These are phyloP conservation scores for Euwallacea similis DNA, from an alignment of 1,140 invertebrate genomes.

Conservation along the genomic window DNA sequence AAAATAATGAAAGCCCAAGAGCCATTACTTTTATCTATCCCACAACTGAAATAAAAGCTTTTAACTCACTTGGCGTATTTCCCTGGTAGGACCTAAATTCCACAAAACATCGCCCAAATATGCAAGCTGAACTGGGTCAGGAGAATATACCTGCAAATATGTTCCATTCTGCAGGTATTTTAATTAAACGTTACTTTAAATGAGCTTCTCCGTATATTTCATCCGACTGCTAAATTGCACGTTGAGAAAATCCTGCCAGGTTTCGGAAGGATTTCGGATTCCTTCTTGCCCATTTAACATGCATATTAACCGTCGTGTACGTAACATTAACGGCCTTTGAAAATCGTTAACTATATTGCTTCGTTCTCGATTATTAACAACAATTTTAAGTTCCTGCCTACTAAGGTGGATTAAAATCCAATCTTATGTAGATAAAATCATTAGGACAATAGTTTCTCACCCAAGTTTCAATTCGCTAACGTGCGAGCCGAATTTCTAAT, in stretches of 20 bases:
- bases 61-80: background rate
- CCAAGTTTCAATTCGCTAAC: slow-evolving; percentile 1
- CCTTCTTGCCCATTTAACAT: too few species aligned
- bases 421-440: background rate
- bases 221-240: background rate
- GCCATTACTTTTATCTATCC: too few species aligned
- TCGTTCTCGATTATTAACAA: too few species aligned
- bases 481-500: slow-evolving; percentile 24
- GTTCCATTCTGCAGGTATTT: slow-evolving; percentile 5
- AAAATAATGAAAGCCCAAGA: too few species aligned
- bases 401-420: too few species aligned
- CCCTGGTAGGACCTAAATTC: background rate
- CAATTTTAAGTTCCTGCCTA: too few species aligned
- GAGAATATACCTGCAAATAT: slow-evolving; percentile 10
- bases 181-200: slow-evolving; percentile 13
- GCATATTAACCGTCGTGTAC: too few species aligned
- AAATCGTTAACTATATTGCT: too few species aligned
- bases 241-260: background rate
- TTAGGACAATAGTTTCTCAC: background rate
- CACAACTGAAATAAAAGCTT: too few species aligned
- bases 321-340: too few species aligned
- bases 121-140: slow-evolving; percentile 8
- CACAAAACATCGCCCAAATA: slow-evolving; percentile 1
- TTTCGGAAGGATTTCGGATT: background rate
- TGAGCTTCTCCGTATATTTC: background rate